Evolutionary conservation across 2,113 vertebrate species (phyloP), one percentile per base, ranked within the genome.

Genomic region (Perognathus longimembris): DNA sequence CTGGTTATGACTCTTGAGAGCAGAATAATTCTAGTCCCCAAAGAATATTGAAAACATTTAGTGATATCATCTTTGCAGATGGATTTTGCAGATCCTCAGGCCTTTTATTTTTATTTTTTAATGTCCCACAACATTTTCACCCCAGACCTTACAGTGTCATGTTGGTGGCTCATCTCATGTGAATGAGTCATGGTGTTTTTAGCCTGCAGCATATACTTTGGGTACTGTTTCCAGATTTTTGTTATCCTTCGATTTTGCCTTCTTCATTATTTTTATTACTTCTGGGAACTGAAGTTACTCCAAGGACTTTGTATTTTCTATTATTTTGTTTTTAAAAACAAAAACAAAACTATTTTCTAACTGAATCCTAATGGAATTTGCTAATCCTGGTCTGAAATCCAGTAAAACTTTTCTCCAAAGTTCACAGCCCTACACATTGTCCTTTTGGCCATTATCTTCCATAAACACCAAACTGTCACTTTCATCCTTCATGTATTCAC

Each of bases 141-240:
- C 54, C 10, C 17, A 71, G 8, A 54, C 67, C 15, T n/a, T 24
- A 10, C 5, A 54, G 42, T 64, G 22, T 73, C 34, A 3, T 79
- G 17, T 54, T 89, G 66, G 28, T 69, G 38, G 75, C 34, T 91
- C 61, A 40, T 88, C 69, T 76, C 71, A 75, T 54, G 14, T 74
- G 78, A 93, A 34, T 38, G 66, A 96, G 77, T 67, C 40, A 34
- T 38, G 36, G 22, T 87, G 34, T 76, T 93, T 87, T 91, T 34
- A 89, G 36, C 57, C 67, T 93, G 54, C 20, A 74, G 26, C 45
- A 15, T 87, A 69, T 6, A 14, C 28, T 95, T 91, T 94, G 40
- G 42, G 20, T 87, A 34, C 45, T 75, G 5, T 94, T 88, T 93
- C 90, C 66, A 86, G 18, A 63, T 64, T 87, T 85, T 69, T 87